Conservation (phyloP, 2,797 vertebrate genomes). For the Xerus rutilus region DNA sequence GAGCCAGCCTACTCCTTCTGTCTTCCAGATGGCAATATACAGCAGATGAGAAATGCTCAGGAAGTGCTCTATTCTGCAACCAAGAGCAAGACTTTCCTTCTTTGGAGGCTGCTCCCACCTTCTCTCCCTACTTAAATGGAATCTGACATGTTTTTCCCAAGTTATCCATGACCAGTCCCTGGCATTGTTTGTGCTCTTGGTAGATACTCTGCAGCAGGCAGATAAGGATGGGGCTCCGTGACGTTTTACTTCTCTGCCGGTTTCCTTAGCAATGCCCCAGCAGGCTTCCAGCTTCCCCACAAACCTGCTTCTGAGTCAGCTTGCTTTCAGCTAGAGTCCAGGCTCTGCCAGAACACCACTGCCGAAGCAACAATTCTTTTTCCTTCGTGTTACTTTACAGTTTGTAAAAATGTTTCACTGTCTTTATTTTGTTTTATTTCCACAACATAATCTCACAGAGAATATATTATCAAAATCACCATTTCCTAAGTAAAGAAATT, state of each 20-base stretch:
- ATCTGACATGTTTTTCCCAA: conserved; percentile 17
- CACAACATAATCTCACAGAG: conserved; percentile 3
- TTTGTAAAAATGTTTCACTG: conserved; percentile 47
- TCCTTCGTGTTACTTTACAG: background rate
- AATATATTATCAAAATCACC: background rate
- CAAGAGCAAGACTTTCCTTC: conserved; percentile 59
- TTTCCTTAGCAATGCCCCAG: conserved; percentile 77
- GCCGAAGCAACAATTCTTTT: conserved; percentile 51
- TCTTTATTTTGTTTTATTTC: conserved; percentile 56
- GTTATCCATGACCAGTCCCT: conserved; percentile 32
- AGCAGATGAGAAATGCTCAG: conserved; percentile 58
- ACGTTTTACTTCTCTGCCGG: background rate
- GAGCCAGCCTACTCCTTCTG: conserved; percentile 41
- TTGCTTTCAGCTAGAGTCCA: conserved; percentile 55
- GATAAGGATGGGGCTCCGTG: conserved; percentile 58
- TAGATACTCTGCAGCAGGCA: conserved; percentile 52
- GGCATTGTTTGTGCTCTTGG: conserved; percentile 35
- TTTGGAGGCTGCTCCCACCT: background rate
- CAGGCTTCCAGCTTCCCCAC: conserved; percentile 65
- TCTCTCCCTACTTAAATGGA: conserved; percentile 53
- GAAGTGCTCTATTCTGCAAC: conserved; percentile 61
- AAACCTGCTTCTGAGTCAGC: conserved; percentile 79
- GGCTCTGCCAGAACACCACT: conserved; percentile 60
- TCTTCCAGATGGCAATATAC: conserved; percentile 77
- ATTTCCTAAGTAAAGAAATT: background rate